A percentile compares a stretch with the other conserved stretches of the same genome.
Conservation (phyloP, 2,888 invertebrate species). For the Chymomyza amoena region DNA sequence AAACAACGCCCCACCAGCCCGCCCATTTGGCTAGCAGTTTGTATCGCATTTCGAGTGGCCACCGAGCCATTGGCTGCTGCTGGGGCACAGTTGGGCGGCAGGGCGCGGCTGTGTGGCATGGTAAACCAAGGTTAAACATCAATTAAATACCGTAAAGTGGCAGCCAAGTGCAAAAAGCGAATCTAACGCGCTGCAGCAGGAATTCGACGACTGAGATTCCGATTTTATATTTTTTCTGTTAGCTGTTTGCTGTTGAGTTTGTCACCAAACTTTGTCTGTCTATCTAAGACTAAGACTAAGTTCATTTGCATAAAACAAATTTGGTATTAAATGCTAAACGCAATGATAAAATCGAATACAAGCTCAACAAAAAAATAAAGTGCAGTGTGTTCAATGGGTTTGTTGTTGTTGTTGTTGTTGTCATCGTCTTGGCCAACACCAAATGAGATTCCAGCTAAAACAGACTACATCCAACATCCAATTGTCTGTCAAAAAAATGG, state of each 20-base stretch:
- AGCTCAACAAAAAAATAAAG: slow-evolving; percentile 37
- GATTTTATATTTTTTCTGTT: background rate
- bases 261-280: slow-evolving; percentile 13
- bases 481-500: background rate
- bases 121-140: slow-evolving; percentile 67
- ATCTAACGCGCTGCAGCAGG: slow-evolving; percentile 44
- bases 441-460: background rate
- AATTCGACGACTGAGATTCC: slow-evolving; percentile 18
- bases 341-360: slow-evolving; percentile 69
- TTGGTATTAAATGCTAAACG: slow-evolving; percentile 75
- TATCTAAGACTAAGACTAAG: too few species aligned
- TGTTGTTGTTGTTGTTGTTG: background rate
- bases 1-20: background rate
- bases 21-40: background rate
- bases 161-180: slow-evolving; percentile 40
- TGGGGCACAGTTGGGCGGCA: background rate
- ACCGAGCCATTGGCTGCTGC: background rate
- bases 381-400: background rate
- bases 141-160: slow-evolving; percentile 64
- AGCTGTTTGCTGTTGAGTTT: slow-evolving; percentile 9
- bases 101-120: background rate
- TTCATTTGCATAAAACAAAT: slow-evolving; percentile 77
- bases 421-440: background rate
- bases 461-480: background rate
- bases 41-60: slow-evolving; percentile 12